These are phyloP conservation scores for Anhinga rufa DNA, from an alignment of 2,113 vertebrate species.

Conservation along the genomic window DNA sequence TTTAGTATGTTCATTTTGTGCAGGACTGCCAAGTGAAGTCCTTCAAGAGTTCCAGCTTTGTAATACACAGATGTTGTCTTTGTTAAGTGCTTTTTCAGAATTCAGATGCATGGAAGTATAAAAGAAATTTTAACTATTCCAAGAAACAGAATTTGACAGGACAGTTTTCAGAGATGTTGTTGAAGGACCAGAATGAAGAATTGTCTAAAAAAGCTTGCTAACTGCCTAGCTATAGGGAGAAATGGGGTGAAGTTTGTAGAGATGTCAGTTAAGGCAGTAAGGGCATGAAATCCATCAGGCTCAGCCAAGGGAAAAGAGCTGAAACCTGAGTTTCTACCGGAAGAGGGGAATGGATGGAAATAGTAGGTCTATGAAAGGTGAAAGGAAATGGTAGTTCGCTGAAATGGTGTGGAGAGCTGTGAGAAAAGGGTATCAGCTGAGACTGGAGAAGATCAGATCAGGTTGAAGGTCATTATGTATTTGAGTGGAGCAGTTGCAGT, in stretches of 20 bases:
- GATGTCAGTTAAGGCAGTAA: not conserved
- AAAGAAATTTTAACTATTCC: slow-evolving; percentile 29
- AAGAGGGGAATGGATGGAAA: not conserved
- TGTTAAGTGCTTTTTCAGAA: slow-evolving; percentile 40
- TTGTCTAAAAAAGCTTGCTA: not conserved
- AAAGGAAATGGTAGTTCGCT: not conserved
- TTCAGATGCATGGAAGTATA: slow-evolving; percentile 32
- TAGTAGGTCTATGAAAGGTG: not conserved
- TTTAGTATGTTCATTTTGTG: slow-evolving; percentile 12
- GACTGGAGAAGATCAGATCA: not conserved
- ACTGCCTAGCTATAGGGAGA: not conserved
- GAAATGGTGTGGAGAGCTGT: not conserved
- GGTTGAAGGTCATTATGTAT: not conserved
- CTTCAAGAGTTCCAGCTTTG: slow-evolving; percentile 38
- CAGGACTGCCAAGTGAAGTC: slow-evolving; percentile 42
- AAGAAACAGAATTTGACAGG: slow-evolving; percentile 41
- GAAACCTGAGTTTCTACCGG: not conserved
- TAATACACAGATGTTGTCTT: slow-evolving; percentile 54
- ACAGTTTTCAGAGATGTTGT: not conserved
- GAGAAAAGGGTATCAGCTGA: not conserved
- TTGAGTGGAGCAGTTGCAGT: not conserved
- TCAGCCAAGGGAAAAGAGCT: not conserved
- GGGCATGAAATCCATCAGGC: not conserved
- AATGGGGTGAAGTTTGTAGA: not conserved
- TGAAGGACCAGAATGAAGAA: not conserved